Conservation (phyloP, 92 coral and sea anemone species). For the Palythoa heliodiscus region DNA sequence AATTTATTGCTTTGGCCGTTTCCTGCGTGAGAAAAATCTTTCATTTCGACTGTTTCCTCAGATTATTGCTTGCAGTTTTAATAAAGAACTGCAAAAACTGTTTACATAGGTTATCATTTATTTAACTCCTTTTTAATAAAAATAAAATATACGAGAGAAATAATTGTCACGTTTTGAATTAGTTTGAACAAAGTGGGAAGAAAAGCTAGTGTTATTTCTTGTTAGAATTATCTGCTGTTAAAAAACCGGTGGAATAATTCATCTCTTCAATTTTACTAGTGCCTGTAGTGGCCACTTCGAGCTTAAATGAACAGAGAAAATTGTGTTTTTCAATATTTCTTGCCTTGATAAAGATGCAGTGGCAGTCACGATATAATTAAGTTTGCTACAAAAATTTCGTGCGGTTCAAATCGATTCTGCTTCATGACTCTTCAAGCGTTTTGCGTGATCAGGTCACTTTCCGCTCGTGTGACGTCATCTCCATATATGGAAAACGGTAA, state of each 20-base stretch:
- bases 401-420: not conserved
- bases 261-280: not conserved
- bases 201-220: not conserved
- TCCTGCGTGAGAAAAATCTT: not conserved
- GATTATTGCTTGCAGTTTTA: not conserved
- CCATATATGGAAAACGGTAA: conserved; percentile 31
- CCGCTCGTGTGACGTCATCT: conserved; percentile 37
- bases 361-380: not conserved
- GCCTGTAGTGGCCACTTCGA: conserved; percentile 6
- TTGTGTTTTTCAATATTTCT: not conserved
- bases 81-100: not conserved
- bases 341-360: not conserved
- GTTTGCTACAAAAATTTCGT: not conserved
- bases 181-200: not conserved
- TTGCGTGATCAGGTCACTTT: conserved; percentile 23
- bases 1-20: not conserved
- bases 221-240: conserved; percentile 2
- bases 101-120: not conserved
- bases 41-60: not conserved
- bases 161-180: not conserved
- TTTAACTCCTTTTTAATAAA: not conserved
- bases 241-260: conserved; percentile 24
- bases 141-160: no score
- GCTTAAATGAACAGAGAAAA: not conserved
- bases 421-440: not conserved